Percentiles rank a stretch among this genome's conserved stretches.
These are phyloP conservation scores for Sympetrum striolatum DNA, from an alignment of 2,888 invertebrate species.

Conservation along the genomic window DNA sequence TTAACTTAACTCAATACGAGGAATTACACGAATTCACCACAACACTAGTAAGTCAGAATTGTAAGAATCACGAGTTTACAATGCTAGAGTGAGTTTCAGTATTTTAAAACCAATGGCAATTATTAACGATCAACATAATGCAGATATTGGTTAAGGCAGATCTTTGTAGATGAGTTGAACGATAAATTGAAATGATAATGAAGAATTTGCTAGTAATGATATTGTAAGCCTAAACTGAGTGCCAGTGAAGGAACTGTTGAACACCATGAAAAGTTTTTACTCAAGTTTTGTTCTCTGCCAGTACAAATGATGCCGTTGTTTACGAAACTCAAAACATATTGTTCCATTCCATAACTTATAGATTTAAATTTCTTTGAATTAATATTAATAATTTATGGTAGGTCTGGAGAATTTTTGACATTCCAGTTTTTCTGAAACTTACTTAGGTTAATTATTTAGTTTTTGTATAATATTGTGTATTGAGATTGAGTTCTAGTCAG, in stretches of 20 bases:
- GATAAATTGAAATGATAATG: neutral
- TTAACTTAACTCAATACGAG: slow-evolving; percentile 29
- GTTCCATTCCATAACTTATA: slow-evolving; percentile 27
- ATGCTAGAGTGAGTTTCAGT: slow-evolving; percentile 18
- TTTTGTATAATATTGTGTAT: neutral
- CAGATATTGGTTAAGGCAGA: slow-evolving; percentile 24
- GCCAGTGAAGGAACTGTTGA: neutral
- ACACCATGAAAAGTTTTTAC: slow-evolving; percentile 12
- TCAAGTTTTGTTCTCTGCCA: slow-evolving; percentile 40
- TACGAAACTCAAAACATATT: slow-evolving; percentile 9
- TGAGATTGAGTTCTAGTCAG: neutral
- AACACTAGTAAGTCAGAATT: slow-evolving; percentile 35
- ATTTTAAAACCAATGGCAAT: slow-evolving; percentile 31
- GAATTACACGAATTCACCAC: slow-evolving; percentile 40
- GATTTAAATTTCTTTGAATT: slow-evolving; percentile 18
- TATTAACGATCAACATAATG: slow-evolving; percentile 22
- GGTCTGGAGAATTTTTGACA: slow-evolving; percentile 32
- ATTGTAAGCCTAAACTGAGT: neutral
- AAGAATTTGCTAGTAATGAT: slow-evolving; percentile 13
- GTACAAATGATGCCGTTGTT: slow-evolving; percentile 40
- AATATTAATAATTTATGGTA: slow-evolving; percentile 2
- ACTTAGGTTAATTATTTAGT: neutral
- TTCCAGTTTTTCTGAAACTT: neutral
- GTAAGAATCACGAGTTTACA: slow-evolving; percentile 9
- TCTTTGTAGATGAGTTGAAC: neutral